Evolutionary conservation across 2,113 vertebrate species (phyloP), one percentile per base, ranked within the genome.

Genomic region (Hymenochirus boettgeri): DNA sequence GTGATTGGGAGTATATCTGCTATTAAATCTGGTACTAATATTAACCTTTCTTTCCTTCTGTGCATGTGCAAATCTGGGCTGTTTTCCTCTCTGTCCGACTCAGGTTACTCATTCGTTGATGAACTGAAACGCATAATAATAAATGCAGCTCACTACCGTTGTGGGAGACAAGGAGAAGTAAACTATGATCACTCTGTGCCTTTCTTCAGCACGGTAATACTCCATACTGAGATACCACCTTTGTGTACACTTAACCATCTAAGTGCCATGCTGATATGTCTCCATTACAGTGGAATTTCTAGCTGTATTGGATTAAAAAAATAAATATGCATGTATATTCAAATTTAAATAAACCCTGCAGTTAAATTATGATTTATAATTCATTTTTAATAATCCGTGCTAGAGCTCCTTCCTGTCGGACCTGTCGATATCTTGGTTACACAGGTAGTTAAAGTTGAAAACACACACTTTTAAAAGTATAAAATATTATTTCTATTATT

Each of bases 91-190:
- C 47, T 71, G 19, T 54, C 39, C 27, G 57, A 27, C 48, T 8
- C 71, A 98, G 96, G 86, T 85, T 99, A 57, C 82, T 98, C 91
- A 89, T 17, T 90, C 95, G 4, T 88, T 99, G 33, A 81, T 87
- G 6, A 90, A 88, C 39, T 97, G 77, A 96, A 99, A 79, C 92
- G 80, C 15, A 88, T 98, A 65, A 92, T 98, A 78, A 84, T 90
- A 73, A 94, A 98, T 0, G 96, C 95, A 0, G 96, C 94, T 0
- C 96, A 99, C 81, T 97, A 95, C 77, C 84, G 98, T 26, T 86
- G 97, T 69, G 85, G 97, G 82, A 85, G 83, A 46, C 91, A 96
- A 77, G 95, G 91, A 79, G 89, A 90, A 13, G 46, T 81, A 3
- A 90, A 2, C 75, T 91, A 93, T 0, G 90, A 95, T 74, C 86